phyloP scores from a whole-genome alignment of 2,888 invertebrate genomes.

The Drosophila siamana region DNA sequence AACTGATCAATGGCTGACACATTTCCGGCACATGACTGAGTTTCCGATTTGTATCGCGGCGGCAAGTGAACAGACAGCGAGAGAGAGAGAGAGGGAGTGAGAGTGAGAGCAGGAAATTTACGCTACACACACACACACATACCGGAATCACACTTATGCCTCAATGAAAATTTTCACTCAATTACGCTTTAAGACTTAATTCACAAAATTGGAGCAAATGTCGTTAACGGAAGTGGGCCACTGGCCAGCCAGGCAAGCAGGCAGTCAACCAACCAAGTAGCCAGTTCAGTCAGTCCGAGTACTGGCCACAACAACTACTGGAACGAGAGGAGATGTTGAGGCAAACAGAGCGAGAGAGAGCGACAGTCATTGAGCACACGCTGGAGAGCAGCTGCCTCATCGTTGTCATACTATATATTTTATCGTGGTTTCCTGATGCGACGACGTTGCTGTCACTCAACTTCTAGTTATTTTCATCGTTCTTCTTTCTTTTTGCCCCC shows the following conservation, averaged over 20 bases:
- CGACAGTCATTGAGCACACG: background rate
- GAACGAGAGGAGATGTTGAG: too few species aligned
- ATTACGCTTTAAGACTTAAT: constrained; percentile 83
- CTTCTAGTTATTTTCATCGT: too few species aligned
- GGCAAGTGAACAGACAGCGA: background rate
- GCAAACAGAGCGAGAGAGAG: too few species aligned
- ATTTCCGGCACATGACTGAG: constrained; percentile 64
- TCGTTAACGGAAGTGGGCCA: constrained; percentile 65
- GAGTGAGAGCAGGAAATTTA: constrained; percentile 37
- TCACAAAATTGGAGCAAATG: constrained; percentile 66
- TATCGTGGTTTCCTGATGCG: constrained; percentile 30
- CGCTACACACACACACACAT: constrained; percentile 27
- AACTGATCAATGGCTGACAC: constrained; percentile 69
- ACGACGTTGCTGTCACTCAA: constrained; percentile 17
- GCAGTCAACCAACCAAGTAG: background rate
- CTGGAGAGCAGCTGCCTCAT: constrained; percentile 16
- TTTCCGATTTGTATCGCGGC: constrained; percentile 52
- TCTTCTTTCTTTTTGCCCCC: too few species aligned
- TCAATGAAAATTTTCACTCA: constrained; percentile 82
- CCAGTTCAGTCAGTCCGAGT: constrained; percentile 1
- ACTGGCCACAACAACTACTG: constrained; percentile 22
- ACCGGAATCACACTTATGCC: constrained; percentile 64
- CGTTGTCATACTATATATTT: constrained; percentile 26
- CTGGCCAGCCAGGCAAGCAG: constrained; percentile 14
- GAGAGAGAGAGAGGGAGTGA: background rate